Base-by-base conservation (phyloP, 1,140 invertebrate species). In the Drosophila bifasciata region DNA sequence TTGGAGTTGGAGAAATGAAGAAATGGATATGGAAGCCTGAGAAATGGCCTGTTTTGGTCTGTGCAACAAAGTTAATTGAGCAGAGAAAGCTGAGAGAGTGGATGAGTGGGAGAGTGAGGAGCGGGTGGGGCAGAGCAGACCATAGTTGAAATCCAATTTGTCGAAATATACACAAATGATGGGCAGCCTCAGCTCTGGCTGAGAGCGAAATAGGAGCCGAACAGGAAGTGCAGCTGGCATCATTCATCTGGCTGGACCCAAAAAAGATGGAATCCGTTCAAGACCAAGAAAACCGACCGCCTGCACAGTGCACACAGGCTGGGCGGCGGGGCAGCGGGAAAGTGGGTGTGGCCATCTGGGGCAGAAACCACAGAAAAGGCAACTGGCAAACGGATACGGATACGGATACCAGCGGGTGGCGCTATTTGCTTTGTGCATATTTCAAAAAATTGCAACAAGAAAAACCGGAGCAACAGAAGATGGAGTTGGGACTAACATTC, bases 11-110 rank as follows among this genome's bases (percentile, higher is more conserved):
- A 17, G 2, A 17, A 9, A 44, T 36, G 13, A 21, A 11, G 19
- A 53, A 52, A 43, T 17, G 19, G 40, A 32, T 16, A 49, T 45
- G 46, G 64, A 32, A 41, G 56, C 28, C 70, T 74, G 71, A 74
- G 71, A 58, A 74, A 74, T 75, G 72, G 61, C 70, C 48, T 67
- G 71, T 67, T 59, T 75, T 39, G 43, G 55, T 59, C 62, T n/a
- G 62, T 72, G 63, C 72, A 69, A 60, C 73, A 76, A 67, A 76
- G 73, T 76, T 76, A 76, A 76, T 76, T 76, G 73, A 76, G 72
- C 73, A 76, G 76, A 32, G 3, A 32, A 9, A 9, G 28, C 1
- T 3, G 28, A 28, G 25, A 7, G 25, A 28, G 44, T 70, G 39
- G 64, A 32, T 46, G 52, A 41, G 59, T 45, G 48, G 23, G 57